phyloP scores from a whole-genome alignment of 2,888 invertebrate species.

The Cheilosia grossa region DNA sequence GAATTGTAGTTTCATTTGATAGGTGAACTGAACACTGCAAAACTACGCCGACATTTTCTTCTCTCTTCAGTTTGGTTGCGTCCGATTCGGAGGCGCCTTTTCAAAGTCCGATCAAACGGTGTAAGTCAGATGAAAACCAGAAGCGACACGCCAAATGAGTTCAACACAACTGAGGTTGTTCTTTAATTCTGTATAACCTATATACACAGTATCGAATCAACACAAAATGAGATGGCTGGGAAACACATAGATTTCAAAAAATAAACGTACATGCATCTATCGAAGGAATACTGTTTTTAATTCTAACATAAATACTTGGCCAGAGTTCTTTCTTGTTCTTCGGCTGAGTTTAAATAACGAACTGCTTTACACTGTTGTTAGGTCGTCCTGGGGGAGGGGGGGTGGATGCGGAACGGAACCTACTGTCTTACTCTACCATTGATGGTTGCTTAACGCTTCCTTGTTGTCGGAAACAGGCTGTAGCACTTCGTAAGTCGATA shows the following conservation, averaged over 20 bases:
- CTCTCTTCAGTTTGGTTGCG: too few species aligned
- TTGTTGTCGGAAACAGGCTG: background rate
- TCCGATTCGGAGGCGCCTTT: too few species aligned
- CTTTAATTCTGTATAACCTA: conserved; percentile 4
- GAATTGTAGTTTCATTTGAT: too few species aligned
- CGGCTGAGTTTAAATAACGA: background rate
- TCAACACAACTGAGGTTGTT: too few species aligned
- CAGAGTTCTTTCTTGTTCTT: background rate
- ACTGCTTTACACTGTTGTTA: background rate
- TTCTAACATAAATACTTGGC: conserved; percentile 5
- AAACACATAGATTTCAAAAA: background rate
- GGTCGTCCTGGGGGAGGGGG: background rate
- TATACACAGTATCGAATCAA: conserved; percentile 15
- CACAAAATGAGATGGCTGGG: background rate
- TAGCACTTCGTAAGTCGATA: background rate
- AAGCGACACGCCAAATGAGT: too few species aligned
- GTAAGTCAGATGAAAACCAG: too few species aligned
- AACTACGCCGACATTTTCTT: too few species aligned
- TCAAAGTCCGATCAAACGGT: too few species aligned
- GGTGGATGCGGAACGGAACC: background rate
- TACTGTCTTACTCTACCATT: background rate
- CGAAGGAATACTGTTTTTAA: background rate
- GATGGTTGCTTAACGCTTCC: background rate
- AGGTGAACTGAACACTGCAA: too few species aligned
- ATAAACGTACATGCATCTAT: conserved; percentile 3